Base-by-base conservation (phyloP, 35 echinoderm and acorn worm species). In the Lytechinus pictus region DNA sequence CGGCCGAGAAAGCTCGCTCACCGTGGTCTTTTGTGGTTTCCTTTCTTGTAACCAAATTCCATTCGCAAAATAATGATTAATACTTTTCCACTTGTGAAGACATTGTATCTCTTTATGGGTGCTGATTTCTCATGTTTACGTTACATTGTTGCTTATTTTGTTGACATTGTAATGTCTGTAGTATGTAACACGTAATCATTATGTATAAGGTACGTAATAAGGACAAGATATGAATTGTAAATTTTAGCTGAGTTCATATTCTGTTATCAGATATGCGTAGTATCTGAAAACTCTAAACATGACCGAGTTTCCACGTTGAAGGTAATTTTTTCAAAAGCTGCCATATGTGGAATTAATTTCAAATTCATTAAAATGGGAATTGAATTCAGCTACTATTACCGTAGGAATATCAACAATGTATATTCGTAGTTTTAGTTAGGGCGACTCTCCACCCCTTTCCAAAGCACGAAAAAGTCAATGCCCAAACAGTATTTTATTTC, bases 181-280 rank as follows among this genome's bases (percentile, higher is more conserved):
- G 52, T 90, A 90, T 90, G 33, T 44, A 44, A 44, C 33, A 44
- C 33, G 1, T 44, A 2, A 87, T 87, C 16, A 87, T 6, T 58
- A 58, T 58, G 33, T 58, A 24, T 79, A 79, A 79, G 66, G 19
- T 27, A 79, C 66, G 21, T 79, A 3, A 79, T 1, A 58, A 79
- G 66, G 61, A 79, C 19, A 24, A 14, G 8, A 79, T 21, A 79
- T 79, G 16, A 79, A 24, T 79, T 90, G 88, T 90, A 90, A 90
- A 90, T 90, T 90, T 90, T 90, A 90, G 88, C 88, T 90, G 88
- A 90, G 88, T 54, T 90, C 29, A 52, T 52, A 90, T 79, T 79
- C 66, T 79, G 19, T 79, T 79, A 79, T 24, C 66, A 24, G 19
- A 16, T 24, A 60, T 16, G 16, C 16, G n/a, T 71, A 71, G 16